Percentiles rank a stretch among this genome's conserved stretches.
Evolutionary conservation across 2,888 invertebrate species (phyloP).

Genomic region (Escarpia spicata): DNA sequence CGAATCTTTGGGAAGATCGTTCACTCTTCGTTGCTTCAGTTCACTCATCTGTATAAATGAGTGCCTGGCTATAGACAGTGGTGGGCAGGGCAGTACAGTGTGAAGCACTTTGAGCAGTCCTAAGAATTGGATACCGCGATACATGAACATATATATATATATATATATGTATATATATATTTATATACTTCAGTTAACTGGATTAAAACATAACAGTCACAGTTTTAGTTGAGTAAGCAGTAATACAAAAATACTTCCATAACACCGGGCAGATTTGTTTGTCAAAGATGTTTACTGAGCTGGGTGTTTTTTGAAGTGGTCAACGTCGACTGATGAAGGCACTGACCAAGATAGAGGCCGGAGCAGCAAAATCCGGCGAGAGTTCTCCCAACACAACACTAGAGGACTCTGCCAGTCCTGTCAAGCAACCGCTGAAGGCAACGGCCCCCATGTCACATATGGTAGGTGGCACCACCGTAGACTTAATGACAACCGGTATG

Average conservation of each 20-base stretch:
- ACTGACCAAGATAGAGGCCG: conserved; percentile 53
- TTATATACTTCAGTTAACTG: neutral
- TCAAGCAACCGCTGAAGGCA: conserved; percentile 29
- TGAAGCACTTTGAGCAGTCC: no score
- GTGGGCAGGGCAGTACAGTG: no score
- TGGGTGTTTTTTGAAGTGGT: conserved; percentile 47
- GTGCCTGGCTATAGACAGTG: no score
- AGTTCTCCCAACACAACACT: neutral
- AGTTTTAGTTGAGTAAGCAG: neutral
- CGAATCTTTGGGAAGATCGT: no score
- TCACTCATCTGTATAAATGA: no score
- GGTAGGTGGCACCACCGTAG: conserved; percentile 19
- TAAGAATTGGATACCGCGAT: no score
- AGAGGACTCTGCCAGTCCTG: neutral
- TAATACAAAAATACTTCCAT: neutral
- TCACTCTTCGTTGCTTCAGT: no score
- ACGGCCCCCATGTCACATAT: conserved; percentile 29
- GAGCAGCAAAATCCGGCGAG: neutral
- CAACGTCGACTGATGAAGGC: conserved; percentile 56
- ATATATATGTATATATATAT: no score
- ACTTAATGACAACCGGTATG: no score
- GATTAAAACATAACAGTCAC: neutral
- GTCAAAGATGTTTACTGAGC: neutral
- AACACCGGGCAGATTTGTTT: neutral
- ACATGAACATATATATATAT: no score